Conservation (phyloP, 2,113 vertebrate species). For the Typhlomys cinereus region DNA sequence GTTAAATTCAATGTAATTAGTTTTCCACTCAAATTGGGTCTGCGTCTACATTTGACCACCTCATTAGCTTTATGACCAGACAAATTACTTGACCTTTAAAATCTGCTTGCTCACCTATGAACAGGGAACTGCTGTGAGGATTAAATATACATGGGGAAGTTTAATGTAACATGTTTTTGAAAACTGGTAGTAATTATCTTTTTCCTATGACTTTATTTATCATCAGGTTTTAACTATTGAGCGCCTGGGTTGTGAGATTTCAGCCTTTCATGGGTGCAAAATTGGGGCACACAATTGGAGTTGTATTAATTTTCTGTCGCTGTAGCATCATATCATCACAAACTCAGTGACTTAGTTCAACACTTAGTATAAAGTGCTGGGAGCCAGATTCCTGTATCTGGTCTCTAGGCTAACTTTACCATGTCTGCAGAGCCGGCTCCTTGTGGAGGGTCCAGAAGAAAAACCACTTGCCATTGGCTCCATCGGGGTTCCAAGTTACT, state of each 20-base stretch:
- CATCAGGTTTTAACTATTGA: not conserved
- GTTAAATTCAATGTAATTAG: conserved; percentile 52
- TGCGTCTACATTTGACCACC: conserved; percentile 9
- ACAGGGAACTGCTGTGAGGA: not conserved
- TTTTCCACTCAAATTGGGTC: conserved; percentile 6
- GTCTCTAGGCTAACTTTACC: not conserved
- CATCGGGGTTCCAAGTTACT: not conserved
- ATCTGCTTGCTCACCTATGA: not conserved
- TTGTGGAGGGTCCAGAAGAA: not conserved
- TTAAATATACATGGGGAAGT: not conserved
- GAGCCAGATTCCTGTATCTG: not conserved
- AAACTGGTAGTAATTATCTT: not conserved
- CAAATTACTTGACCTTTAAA: conserved; percentile 41
- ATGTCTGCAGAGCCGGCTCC: not conserved
- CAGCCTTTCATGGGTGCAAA: not conserved
- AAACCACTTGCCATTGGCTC: not conserved
- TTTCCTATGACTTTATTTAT: not conserved
- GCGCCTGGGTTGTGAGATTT: not conserved
- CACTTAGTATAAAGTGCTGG: not conserved
- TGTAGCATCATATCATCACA: not conserved
- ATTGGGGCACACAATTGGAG: not conserved
- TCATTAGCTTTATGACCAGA: conserved; percentile 45
- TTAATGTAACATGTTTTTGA: not conserved
- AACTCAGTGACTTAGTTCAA: not conserved
- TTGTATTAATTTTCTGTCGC: not conserved